Evolutionary conservation across 2,888 invertebrate genomes (phyloP).

Genomic region (Osmoderma eremita): DNA sequence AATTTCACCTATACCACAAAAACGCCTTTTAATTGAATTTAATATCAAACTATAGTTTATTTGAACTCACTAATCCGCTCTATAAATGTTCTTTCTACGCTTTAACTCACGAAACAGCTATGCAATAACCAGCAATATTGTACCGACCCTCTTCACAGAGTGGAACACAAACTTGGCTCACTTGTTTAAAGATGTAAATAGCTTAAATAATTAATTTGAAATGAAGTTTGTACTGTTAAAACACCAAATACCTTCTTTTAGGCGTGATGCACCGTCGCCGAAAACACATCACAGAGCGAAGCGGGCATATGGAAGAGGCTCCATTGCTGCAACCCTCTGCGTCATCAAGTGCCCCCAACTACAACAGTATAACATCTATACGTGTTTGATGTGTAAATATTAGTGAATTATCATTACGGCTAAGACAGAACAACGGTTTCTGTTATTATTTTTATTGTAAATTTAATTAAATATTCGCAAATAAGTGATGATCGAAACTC

Average conservation of each 20-base stretch:
- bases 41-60: too few species aligned
- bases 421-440: not conserved
- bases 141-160: constrained; percentile 19
- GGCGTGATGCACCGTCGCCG: constrained; percentile 68
- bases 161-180: constrained; percentile 22
- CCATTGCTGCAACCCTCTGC: constrained; percentile 61
- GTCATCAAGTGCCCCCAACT: constrained; percentile 57
- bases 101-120: too few species aligned
- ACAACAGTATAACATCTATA: constrained; percentile 58
- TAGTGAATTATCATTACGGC: constrained; percentile 4
- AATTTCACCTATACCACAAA: too few species aligned
- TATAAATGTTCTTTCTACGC: too few species aligned
- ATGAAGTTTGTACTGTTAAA: not conserved
- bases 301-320: constrained; percentile 55
- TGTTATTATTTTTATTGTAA: not conserved
- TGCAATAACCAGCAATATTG: too few species aligned
- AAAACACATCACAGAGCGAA: constrained; percentile 49
- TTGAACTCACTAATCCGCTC: too few species aligned
- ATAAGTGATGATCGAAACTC: too few species aligned
- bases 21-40: too few species aligned
- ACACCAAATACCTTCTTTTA: constrained; percentile 47
- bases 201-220: not conserved
- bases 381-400: constrained; percentile 30
- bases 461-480: not conserved
- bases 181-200: constrained; percentile 4